A percentile compares a stretch with the other conserved stretches of the same genome.
Conservation (phyloP, 1,140 invertebrate genomes). For the Colletes latitarsis region DNA sequence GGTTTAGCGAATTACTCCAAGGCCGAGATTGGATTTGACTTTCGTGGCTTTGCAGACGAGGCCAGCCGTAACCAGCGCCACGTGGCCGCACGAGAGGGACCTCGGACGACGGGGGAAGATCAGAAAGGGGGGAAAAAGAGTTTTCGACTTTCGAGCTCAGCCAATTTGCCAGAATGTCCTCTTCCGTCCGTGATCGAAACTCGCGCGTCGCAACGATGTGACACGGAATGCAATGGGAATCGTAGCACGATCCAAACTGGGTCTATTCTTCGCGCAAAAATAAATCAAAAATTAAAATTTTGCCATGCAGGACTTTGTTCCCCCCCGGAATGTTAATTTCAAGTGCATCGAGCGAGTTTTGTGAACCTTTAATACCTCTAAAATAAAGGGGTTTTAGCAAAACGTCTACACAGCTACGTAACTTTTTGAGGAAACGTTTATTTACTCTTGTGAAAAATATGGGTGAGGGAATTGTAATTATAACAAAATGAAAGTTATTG, state of each 20-base stretch:
- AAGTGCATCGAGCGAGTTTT: too few relatives aligned
- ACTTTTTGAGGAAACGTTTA: too few relatives aligned
- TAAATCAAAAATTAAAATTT: too few relatives aligned
- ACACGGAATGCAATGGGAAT: background rate
- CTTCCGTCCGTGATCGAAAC: background rate
- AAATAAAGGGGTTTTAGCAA: too few relatives aligned
- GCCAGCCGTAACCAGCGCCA: slow-evolving; percentile 29
- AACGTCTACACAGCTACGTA: too few relatives aligned
- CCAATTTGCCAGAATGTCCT: slow-evolving; percentile 65
- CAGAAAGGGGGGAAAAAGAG: slow-evolving; percentile 3
- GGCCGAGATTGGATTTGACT: slow-evolving; percentile 73
- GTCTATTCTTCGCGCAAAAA: too few relatives aligned
- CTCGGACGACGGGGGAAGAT: background rate
- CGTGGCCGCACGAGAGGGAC: background rate
- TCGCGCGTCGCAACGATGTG: background rate
- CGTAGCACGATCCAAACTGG: too few relatives aligned
- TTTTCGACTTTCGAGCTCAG: slow-evolving; percentile 43
- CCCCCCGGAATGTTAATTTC: too few relatives aligned
- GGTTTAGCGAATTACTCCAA: slow-evolving; percentile 72
- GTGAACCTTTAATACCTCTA: background rate
- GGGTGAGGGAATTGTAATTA: too few relatives aligned
- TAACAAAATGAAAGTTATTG: too few relatives aligned
- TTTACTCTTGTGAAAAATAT: too few relatives aligned
- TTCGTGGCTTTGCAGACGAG: slow-evolving; percentile 37
- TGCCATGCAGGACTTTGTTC: too few relatives aligned